These are phyloP conservation scores for Acromyrmex charruanus DNA, from an alignment of 1,140 invertebrate genomes.

Conservation along the genomic window DNA sequence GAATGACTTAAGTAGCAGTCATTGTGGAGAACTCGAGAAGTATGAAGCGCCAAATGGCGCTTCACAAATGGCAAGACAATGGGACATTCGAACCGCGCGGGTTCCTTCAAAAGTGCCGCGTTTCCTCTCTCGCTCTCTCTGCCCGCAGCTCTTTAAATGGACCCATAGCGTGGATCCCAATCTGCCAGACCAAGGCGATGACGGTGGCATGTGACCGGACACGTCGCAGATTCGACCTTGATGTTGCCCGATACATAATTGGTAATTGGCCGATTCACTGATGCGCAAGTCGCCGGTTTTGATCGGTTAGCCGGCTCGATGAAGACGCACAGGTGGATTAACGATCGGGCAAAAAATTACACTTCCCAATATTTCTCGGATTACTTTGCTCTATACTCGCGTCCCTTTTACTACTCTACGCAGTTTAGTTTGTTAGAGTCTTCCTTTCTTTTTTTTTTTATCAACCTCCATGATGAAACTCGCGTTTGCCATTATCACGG, in stretches of 20 bases:
- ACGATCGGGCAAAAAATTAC: conserved; percentile 12
- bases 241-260: conserved; percentile 70
- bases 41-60: conserved; percentile 29
- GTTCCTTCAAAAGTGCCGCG: conserved; percentile 64
- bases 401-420: neutral
- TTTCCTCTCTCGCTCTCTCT: conserved; percentile 31
- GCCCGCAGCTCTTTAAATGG: conserved; percentile 30
- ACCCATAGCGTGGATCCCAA: conserved; percentile 16
- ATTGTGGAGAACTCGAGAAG: conserved; percentile 38
- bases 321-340: conserved; percentile 47
- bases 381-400: neutral
- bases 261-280: conserved; percentile 75
- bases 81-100: conserved; percentile 27
- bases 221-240: conserved; percentile 69
- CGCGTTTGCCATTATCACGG: conserved; percentile 8
- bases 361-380: neutral
- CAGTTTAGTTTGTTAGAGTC: neutral
- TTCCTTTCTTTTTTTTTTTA: conserved; percentile 1
- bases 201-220: conserved; percentile 71
- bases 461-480: neutral
- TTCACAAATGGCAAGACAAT: conserved; percentile 29
- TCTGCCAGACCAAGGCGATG: conserved; percentile 55
- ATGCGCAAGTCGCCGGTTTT: conserved; percentile 66
- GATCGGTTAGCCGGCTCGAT: conserved; percentile 54
- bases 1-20: conserved; percentile 40